Evolutionary conservation across 1,140 invertebrate species (phyloP).

Genomic region (Drosophila trapezifrons): DNA sequence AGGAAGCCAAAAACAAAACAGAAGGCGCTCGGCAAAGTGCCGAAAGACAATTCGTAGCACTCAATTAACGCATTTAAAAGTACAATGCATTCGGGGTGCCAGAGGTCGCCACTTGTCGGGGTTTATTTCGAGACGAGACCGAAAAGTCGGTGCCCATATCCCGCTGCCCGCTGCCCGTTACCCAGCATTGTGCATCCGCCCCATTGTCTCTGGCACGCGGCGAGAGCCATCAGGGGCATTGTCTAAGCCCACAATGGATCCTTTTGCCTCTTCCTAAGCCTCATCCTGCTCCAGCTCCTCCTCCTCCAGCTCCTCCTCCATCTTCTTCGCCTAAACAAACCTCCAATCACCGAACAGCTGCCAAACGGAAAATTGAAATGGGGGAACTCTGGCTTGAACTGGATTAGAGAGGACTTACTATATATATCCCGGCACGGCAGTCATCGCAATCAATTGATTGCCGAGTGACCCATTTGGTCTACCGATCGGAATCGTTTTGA

Average conservation of each 20-base stretch:
- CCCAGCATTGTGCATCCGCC: slow-evolving; percentile 56
- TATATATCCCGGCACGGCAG: background rate
- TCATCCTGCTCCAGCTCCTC: background rate
- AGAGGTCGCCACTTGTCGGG: slow-evolving; percentile 50
- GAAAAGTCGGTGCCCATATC: slow-evolving; percentile 32
- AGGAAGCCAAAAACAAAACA: slow-evolving; percentile 28
- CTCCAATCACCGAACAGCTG: slow-evolving; percentile 25
- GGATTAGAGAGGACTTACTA: slow-evolving; percentile 22
- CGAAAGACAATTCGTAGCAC: slow-evolving; percentile 68
- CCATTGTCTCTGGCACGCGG: slow-evolving; percentile 76
- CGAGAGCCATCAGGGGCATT: slow-evolving; percentile 50
- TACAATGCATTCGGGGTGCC: slow-evolving; percentile 39
- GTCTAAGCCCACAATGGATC: slow-evolving; percentile 63
- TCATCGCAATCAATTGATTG: slow-evolving; percentile 31
- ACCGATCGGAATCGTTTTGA: background rate
- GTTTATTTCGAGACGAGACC: slow-evolving; percentile 66
- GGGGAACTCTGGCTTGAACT: slow-evolving; percentile 6
- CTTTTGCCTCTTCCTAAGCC: background rate
- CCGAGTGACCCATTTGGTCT: slow-evolving; percentile 3
- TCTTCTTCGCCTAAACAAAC: slow-evolving; percentile 1
- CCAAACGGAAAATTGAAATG: slow-evolving; percentile 35
- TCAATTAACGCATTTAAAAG: slow-evolving; percentile 81
- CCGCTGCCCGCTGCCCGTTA: slow-evolving; percentile 4
- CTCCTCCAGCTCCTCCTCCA: background rate
- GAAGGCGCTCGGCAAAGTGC: slow-evolving; percentile 21